phyloP scores from a whole-genome alignment of 2,888 invertebrate genomes.

The Callyntrura sp. region DNA sequence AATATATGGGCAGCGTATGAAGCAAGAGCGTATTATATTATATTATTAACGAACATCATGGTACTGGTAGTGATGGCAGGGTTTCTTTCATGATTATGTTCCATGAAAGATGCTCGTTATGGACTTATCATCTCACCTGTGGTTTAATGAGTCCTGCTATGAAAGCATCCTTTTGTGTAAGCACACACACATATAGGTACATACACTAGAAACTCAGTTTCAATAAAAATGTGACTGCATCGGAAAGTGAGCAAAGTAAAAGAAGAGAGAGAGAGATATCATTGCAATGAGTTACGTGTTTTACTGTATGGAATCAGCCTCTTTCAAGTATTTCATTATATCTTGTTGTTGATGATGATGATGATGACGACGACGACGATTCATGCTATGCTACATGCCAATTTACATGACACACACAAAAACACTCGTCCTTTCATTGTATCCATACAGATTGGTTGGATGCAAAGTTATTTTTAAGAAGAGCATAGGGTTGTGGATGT shows the following conservation, averaged over 20 bases:
- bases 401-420: conserved; percentile 64
- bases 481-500: conserved; percentile 13
- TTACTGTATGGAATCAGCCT: conserved; percentile 38
- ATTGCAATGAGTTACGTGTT: conserved; percentile 56
- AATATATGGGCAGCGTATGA: background rate
- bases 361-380: conserved; percentile 51
- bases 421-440: conserved; percentile 70
- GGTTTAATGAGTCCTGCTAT: conserved; percentile 76
- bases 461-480: conserved; percentile 16
- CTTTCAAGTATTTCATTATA: conserved; percentile 57
- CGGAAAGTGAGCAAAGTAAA: conserved; percentile 32
- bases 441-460: conserved; percentile 49
- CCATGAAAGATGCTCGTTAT: conserved; percentile 76
- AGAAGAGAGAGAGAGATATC: conserved; percentile 42
- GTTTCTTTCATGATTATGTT: conserved; percentile 61
- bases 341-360: background rate
- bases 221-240: conserved; percentile 35
- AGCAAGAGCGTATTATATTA: conserved; percentile 4
- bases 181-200: conserved; percentile 9
- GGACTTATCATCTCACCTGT: conserved; percentile 79
- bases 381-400: conserved; percentile 67
- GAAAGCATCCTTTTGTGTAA: conserved; percentile 68
- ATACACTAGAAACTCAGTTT: conserved; percentile 8
- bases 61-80: conserved; percentile 23
- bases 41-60: background rate